These are phyloP conservation scores for Aulostomus chinensis DNA, from an alignment of 2,797 vertebrate genomes.

Conservation along the genomic window DNA sequence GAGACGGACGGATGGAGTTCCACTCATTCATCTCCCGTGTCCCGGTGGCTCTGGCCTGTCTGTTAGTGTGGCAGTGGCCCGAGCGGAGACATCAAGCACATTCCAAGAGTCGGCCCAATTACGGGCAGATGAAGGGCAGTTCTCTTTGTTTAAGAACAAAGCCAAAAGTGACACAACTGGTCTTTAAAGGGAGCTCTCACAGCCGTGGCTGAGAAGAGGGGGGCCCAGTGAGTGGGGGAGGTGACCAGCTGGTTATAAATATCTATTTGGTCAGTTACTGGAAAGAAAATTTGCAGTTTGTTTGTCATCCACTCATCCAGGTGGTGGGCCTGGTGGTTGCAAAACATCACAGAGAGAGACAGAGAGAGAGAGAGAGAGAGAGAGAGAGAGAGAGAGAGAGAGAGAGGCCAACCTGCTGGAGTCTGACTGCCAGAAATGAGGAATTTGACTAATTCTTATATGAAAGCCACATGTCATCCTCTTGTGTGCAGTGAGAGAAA, in stretches of 20 bases:
- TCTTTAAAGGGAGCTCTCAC: constrained; percentile 81
- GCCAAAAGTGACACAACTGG: constrained; percentile 82
- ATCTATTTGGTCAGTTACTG: constrained; percentile 85
- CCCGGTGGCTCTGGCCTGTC: constrained; percentile 55
- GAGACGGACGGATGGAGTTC: constrained; percentile 54
- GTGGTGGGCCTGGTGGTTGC: constrained; percentile 74
- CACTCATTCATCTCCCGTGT: constrained; percentile 55
- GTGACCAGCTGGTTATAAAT: constrained; percentile 85
- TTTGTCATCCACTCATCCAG: constrained; percentile 81
- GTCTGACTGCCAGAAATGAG: constrained; percentile 61
- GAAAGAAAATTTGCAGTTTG: constrained; percentile 81
- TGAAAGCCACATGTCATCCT: constrained; percentile 71
- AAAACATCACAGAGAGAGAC: constrained; percentile 65
- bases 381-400: constrained; percentile 20
- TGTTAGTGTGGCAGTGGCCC: constrained; percentile 64
- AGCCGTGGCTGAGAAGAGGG: constrained; percentile 56
- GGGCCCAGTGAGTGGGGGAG: constrained; percentile 55
- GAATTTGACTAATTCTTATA: constrained; percentile 70
- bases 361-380: constrained; percentile 19
- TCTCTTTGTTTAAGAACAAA: constrained; percentile 86
- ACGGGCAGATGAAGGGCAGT: constrained; percentile 81
- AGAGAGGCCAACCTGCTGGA: constrained; percentile 64
- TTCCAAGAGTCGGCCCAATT: constrained; percentile 83
- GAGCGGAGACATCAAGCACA: constrained; percentile 81
- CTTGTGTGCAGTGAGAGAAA: constrained; percentile 44